A percentile compares a stretch with the other conserved stretches of the same genome.
phyloP scores from a whole-genome alignment of 1,140 invertebrate genomes.

The Drosophila willistoni region DNA sequence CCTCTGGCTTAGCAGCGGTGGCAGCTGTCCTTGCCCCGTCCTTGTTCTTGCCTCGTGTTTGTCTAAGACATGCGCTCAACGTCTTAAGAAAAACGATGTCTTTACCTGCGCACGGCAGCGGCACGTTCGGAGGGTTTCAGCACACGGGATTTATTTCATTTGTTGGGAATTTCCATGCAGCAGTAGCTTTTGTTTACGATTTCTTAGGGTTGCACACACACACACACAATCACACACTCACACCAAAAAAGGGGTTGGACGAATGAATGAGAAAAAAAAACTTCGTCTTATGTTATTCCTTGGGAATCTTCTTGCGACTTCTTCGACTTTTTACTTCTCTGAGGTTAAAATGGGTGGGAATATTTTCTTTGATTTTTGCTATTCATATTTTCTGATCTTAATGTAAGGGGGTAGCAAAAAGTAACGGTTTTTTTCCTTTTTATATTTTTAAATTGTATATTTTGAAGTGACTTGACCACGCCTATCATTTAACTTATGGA shows the following conservation, averaged over 20 bases:
- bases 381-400: conserved; percentile 1
- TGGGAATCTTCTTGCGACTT: conserved; percentile 65
- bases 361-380: conserved; percentile 70
- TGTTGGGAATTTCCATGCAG: conserved; percentile 11
- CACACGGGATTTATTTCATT: conserved; percentile 18
- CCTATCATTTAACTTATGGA: conserved; percentile 28
- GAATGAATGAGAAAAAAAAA: conserved; percentile 5
- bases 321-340: conserved; percentile 52
- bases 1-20: conserved; percentile 39
- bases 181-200: conserved; percentile 6
- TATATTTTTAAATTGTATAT: conserved; percentile 8
- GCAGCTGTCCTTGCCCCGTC: conserved; percentile 53
- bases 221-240: not conserved
- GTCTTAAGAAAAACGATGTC: conserved; percentile 60
- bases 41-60: conserved; percentile 34
- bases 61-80: conserved; percentile 74
- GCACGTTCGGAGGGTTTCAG: conserved; percentile 13
- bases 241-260: conserved; percentile 14
- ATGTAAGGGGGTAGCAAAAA: conserved; percentile 17
- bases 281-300: conserved; percentile 27
- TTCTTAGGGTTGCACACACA: conserved; percentile 36
- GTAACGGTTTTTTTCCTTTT: conserved; percentile 41
- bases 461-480: conserved; percentile 4
- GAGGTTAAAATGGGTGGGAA: conserved; percentile 81
- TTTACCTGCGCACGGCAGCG: conserved; percentile 10